phyloP scores from a whole-genome alignment of 1,140 invertebrate species.

The Ganaspis sp. region DNA sequence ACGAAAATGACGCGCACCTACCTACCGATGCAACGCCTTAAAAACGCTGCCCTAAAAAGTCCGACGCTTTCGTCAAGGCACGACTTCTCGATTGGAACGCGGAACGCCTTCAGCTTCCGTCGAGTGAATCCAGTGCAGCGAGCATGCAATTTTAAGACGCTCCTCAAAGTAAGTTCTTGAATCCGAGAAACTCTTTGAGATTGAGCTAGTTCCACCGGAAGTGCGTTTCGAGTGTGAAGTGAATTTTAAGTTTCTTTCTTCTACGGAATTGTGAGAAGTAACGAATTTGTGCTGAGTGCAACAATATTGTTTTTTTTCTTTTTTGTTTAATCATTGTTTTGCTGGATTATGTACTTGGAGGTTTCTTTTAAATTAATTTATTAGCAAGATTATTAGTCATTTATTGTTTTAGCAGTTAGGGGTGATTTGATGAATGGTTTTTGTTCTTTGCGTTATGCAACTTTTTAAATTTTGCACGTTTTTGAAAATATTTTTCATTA shows the following conservation, averaged over 20 bases:
- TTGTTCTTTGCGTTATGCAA: too few species aligned
- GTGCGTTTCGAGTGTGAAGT: constrained; percentile 14
- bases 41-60: constrained; percentile 58
- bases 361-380: too few species aligned
- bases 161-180: constrained; percentile 14
- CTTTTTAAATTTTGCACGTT: too few species aligned
- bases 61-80: constrained; percentile 8
- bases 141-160: constrained; percentile 14
- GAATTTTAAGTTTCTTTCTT: background rate
- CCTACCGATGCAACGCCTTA: constrained; percentile 55
- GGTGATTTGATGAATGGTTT: too few species aligned
- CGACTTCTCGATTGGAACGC: constrained; percentile 21
- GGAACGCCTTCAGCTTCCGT: background rate
- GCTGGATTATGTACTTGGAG: too few species aligned
- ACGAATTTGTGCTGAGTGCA: too few species aligned
- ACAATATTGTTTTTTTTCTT: too few species aligned
- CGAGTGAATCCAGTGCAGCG: background rate
- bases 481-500: too few species aligned
- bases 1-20: constrained; percentile 70
- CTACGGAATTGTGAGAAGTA: background rate
- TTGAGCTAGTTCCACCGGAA: background rate
- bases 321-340: too few species aligned
- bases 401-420: too few species aligned
- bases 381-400: too few species aligned
- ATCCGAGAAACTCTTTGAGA: background rate